Conservation (phyloP, 2,888 invertebrate species). For the Orchesellides sinensis region DNA sequence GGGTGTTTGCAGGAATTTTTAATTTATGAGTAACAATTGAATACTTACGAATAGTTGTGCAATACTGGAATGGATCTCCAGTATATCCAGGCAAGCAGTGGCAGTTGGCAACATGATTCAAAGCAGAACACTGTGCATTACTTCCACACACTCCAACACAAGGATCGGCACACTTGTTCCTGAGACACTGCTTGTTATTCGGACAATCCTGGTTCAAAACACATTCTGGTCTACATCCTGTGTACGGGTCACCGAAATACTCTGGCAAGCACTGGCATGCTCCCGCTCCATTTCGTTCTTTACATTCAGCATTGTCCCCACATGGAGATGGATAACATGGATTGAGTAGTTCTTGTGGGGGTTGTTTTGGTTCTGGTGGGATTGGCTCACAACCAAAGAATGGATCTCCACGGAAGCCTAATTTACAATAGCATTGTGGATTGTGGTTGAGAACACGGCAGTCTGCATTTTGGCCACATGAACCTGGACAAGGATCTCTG, state of each 20-base stretch:
- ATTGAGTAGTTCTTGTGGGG: not conserved
- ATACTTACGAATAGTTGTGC: slow-evolving; percentile 79
- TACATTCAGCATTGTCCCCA: slow-evolving; percentile 80
- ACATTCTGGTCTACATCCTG: slow-evolving; percentile 84
- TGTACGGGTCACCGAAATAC: slow-evolving; percentile 89
- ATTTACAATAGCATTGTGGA: slow-evolving; percentile 87
- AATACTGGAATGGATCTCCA: slow-evolving; percentile 87
- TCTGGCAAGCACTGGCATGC: slow-evolving; percentile 85
- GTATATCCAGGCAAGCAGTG: slow-evolving; percentile 83
- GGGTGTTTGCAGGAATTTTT: not conserved
- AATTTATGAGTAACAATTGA: slow-evolving; percentile 9
- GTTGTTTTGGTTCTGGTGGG: not conserved
- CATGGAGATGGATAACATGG: slow-evolving; percentile 66
- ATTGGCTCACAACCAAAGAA: slow-evolving; percentile 36
- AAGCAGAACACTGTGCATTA: slow-evolving; percentile 77
- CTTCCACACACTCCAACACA: slow-evolving; percentile 69
- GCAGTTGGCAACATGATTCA: slow-evolving; percentile 85
- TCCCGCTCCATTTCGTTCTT: slow-evolving; percentile 65
- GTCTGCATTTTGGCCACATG: slow-evolving; percentile 89
- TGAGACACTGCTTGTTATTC: slow-evolving; percentile 78
- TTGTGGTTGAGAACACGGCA: slow-evolving; percentile 82
- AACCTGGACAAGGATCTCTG: slow-evolving; percentile 75
- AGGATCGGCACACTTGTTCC: slow-evolving; percentile 79
- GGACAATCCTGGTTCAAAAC: slow-evolving; percentile 88
- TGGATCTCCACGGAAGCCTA: slow-evolving; percentile 83